Evolutionary conservation across 2,113 vertebrate species (phyloP), one percentile per base, ranked within the genome.

Genomic region (Ciconia maguari): DNA sequence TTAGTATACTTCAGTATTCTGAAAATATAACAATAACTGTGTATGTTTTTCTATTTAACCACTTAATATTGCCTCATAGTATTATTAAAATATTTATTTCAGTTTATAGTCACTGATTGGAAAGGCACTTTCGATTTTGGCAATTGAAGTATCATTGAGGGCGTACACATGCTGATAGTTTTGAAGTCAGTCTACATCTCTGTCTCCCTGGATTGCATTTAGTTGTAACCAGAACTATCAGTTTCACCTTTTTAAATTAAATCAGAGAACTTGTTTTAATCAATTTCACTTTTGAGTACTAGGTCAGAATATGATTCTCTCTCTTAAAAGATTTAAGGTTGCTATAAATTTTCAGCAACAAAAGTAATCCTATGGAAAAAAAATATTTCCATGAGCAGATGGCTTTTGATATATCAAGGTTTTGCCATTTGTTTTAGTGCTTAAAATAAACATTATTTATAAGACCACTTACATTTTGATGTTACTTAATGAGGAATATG

Each of bases 381-480:
- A 84, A 91, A 78, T 80, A 93, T 92, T 91, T 93, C 83, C 89
- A 29, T 38, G 80, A 98, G 94, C 98, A 98, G 98, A 98, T 98
- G 98, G 98, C 94, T 98, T 98, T 97, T 98, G 96, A 94, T 97
- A 96, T 97, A 96, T 94, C 90, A 97, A 98, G 97, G 97, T 98
- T 98, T 98, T 98, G 97, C 98, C 98, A 98, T 98, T 98, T 98
- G 98, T 98, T 99, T 99, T 98, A 98, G 97, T 97, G 97, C 96
- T 99, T 99, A 99, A 99, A 99, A 99, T 99, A 99, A 99, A 98
- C 98, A 98, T 99, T 99, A 99, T 99, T 99, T 99, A 99, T 99
- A 99, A 98, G 98, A 98, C 96, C 97, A 98, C 98, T 98, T 98
- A 98, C 97, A 98, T 98, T 99, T 99, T 98, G 99, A 99, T 99